Evolutionary conservation across 2,113 vertebrate species (phyloP), one percentile per base, ranked within the genome.

Genomic region (Laticauda colubrina): DNA sequence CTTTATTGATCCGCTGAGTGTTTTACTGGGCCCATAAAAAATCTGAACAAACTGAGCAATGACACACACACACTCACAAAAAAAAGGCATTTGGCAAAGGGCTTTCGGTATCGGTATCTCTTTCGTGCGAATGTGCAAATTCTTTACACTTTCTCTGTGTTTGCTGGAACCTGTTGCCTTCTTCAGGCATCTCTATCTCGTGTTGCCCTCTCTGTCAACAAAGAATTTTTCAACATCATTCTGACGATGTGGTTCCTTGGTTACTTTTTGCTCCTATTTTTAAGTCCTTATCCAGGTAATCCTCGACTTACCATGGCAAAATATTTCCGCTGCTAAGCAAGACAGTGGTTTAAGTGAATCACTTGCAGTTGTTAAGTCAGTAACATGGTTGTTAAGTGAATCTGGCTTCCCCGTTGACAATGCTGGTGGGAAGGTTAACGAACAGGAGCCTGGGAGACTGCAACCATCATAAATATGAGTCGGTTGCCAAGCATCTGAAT

Each of bases 181-280:
- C 9, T 26, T 29, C 3, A 18, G 21, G 2, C 15, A 4, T 24
- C 7, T 20, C 23, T 8, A 0, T 64, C 43, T 24, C 5, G 5
- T 23, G 7, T 34, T 34, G 24, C 29, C 51, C 51, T 11, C 18
- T 5, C 3, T 39, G 3, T n/a, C 10, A 69, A 10, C 0, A 8
- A 8, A 34, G 11, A 12, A 9, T 48, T 90, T 69, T 90, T 21
- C 89, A 53, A 43, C 1, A 3, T 54, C 34, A 12, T 21, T 21
- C 26, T 6, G 11, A 69, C 18, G n/a, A 23, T 1, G 54, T 45
- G 53, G 9, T 39, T 39, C 1, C 5, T 15, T 43, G 59, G 18
- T 5, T 48, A 53, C 45, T 7, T 51, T 61, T 53, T n/a, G 14
- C n/a, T 15, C 59, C 29, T 11, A 3, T 91, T 53, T 39, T 45